Conservation (phyloP, 2,113 vertebrate genomes). For the Corydoras maculifer region DNA sequence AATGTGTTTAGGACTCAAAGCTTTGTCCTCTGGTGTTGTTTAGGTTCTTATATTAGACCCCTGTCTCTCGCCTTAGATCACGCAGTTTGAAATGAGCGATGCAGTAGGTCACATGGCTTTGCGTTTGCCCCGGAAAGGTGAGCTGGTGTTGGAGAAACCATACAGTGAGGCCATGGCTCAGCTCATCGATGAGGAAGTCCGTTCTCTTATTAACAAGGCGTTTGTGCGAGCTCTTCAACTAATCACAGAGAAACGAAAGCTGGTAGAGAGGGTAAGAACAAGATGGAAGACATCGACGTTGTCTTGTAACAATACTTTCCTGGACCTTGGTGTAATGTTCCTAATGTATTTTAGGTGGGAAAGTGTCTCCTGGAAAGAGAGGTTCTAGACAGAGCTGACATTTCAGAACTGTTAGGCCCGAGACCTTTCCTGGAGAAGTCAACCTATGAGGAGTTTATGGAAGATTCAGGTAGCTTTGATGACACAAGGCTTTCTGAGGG, state of each 20-base stretch:
- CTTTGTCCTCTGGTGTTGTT: background rate
- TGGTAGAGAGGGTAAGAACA: slow-evolving; percentile 54
- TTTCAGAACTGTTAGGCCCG: slow-evolving; percentile 56
- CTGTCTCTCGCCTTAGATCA: slow-evolving; percentile 40
- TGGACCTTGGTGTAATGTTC: no score
- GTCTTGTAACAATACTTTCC: no score
- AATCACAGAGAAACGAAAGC: slow-evolving; percentile 46
- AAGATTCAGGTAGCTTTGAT: slow-evolving; percentile 55
- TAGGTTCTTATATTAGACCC: background rate
- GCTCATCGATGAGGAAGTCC: slow-evolving; percentile 69
- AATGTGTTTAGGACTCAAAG: no score
- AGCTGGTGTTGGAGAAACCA: slow-evolving; percentile 52
- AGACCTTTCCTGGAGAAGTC: slow-evolving; percentile 56
- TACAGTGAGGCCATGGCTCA: slow-evolving; percentile 61
- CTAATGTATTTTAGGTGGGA: slow-evolving; percentile 50
- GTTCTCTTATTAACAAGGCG: slow-evolving; percentile 47
- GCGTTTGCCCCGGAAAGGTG: slow-evolving; percentile 44
- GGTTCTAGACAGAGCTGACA: slow-evolving; percentile 58
- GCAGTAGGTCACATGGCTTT: slow-evolving; percentile 64
- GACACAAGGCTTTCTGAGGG: slow-evolving; percentile 57
- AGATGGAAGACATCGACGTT: background rate
- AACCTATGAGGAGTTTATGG: slow-evolving; percentile 62
- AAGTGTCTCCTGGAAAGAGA: slow-evolving; percentile 59
- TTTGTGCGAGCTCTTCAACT: slow-evolving; percentile 58
- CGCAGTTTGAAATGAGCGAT: slow-evolving; percentile 64